Conservation (phyloP, 2,888 invertebrate genomes). For the Acronicta leporina region DNA sequence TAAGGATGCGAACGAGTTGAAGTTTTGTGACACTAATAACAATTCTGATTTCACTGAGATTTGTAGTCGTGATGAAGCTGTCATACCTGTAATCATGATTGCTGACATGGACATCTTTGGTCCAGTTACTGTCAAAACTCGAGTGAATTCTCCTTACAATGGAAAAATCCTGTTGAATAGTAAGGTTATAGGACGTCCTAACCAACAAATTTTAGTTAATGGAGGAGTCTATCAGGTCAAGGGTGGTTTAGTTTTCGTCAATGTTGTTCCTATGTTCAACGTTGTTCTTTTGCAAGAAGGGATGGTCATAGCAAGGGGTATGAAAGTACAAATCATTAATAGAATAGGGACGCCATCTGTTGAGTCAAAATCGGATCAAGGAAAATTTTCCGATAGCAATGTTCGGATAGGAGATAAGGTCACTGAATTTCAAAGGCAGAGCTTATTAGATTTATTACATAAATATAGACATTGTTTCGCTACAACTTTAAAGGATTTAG, state of each 20-base stretch:
- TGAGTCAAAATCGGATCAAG: too few species aligned
- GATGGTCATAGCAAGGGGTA: too few species aligned
- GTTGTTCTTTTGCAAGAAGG: background rate
- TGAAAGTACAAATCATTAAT: too few species aligned
- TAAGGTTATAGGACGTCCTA: background rate
- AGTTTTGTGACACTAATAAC: background rate
- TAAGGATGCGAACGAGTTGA: background rate
- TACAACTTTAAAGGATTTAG: background rate
- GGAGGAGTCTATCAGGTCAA: background rate
- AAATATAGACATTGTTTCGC: slow-evolving; percentile 1
- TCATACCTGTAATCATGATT: background rate
- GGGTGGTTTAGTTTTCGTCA: background rate
- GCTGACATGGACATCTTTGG: background rate
- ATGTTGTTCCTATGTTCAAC: background rate
- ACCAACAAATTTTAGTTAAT: background rate
- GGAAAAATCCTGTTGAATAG: background rate
- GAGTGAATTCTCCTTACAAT: background rate
- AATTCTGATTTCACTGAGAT: background rate
- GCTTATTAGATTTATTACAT: background rate
- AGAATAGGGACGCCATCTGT: too few species aligned
- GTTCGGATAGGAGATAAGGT: background rate
- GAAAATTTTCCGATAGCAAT: background rate
- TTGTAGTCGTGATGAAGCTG: too few species aligned
- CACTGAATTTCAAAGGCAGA: background rate
- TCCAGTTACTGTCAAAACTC: background rate